Conservation (phyloP, 2,888 invertebrate species). For the Caradrina kadenii region DNA sequence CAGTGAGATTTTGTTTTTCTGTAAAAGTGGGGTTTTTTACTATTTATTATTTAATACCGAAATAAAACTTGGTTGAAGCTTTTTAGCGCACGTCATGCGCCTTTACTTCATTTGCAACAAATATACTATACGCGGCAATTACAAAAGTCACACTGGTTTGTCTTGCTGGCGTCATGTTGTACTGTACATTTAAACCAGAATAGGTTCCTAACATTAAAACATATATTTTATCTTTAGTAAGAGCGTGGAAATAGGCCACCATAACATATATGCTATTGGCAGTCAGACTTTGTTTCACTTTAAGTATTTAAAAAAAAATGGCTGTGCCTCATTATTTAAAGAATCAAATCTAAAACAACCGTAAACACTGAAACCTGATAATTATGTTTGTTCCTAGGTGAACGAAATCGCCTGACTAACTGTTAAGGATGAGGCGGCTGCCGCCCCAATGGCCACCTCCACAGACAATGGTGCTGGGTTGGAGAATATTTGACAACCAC, state of each 20-base stretch:
- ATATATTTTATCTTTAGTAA: neutral
- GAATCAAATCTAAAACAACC: constrained; percentile 3
- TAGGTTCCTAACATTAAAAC: no score
- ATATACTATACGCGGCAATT: neutral
- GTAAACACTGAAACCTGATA: neutral
- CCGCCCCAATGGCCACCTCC: constrained; percentile 93
- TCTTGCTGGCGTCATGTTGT: neutral
- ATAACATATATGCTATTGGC: no score
- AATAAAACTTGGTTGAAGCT: no score
- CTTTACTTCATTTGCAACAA: neutral
- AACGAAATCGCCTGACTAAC: constrained; percentile 10
- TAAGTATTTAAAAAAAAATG: neutral
- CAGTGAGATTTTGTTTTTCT: neutral
- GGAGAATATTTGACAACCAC: constrained; percentile 98
- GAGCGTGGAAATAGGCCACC: neutral
- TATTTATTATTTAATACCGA: neutral
- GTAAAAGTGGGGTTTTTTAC: neutral
- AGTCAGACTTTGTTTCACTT: no score
- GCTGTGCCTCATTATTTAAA: neutral
- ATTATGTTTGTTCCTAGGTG: constrained; percentile 14
- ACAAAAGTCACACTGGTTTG: neutral
- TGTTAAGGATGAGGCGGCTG: constrained; percentile 82
- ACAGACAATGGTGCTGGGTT: constrained; percentile 94
- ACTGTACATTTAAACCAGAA: neutral
- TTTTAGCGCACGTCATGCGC: neutral